Percentiles rank a stretch among this genome's conserved stretches.
phyloP scores from a whole-genome alignment of 2,797 vertebrate genomes.

The Anisognathus igniventris region DNA sequence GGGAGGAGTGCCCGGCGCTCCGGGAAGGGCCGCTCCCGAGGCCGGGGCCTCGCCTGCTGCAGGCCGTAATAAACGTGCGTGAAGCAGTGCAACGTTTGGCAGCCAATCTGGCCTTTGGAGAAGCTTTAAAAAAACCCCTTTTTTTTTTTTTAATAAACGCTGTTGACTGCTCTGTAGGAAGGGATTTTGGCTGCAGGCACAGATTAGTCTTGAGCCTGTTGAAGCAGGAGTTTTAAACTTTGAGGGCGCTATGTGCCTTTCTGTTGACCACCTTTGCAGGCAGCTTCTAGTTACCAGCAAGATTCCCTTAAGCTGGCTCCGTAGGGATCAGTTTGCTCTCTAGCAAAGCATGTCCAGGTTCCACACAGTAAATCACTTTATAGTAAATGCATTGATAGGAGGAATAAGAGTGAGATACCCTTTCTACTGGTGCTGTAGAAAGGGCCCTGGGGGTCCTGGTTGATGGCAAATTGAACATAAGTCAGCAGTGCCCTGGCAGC shows the following conservation, averaged over 20 bases:
- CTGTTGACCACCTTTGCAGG: no score
- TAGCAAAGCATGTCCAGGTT: rapidly evolving
- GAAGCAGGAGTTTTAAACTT: not conserved
- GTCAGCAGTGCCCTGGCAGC: not conserved
- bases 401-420: rapidly evolving
- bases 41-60: not conserved
- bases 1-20: not conserved
- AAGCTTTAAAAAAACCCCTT: rapidly evolving
- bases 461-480: rapidly evolving
- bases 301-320: not conserved
- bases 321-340: rapidly evolving
- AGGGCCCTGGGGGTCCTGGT: no score
- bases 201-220: not conserved
- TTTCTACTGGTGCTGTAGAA: not conserved
- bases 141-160: rapidly evolving
- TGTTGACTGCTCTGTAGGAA: rapidly evolving
- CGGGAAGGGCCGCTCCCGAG: not conserved
- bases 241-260: rapidly evolving
- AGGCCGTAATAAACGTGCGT: not conserved
- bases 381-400: rapidly evolving
- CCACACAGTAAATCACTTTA: not conserved
- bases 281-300: not conserved
- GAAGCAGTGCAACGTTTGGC: rapidly evolving
- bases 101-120: rapidly evolving
- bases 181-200: not conserved